Conservation (phyloP, 2,888 invertebrate species). For the Phortica magna region DNA sequence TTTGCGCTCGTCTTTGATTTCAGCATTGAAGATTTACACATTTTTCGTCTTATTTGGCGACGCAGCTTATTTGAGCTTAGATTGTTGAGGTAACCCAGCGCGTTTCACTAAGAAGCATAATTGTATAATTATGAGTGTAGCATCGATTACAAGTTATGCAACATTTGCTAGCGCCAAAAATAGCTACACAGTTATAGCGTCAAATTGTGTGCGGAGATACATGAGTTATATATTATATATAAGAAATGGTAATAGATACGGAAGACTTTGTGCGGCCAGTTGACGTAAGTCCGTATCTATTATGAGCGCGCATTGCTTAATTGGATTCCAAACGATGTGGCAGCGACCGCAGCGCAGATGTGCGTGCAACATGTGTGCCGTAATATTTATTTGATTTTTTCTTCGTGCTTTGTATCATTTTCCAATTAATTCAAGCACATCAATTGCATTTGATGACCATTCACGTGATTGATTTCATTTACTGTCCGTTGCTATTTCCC, state of each 20-base stretch:
- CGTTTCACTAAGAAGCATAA: neutral
- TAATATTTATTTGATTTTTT: slow-evolving; percentile 35
- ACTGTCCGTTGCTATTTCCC: neutral
- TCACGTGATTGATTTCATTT: slow-evolving; percentile 66
- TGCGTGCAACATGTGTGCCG: slow-evolving; percentile 47
- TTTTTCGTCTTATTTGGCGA: neutral
- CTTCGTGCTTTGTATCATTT: slow-evolving; percentile 53
- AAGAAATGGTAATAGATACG: too few relatives aligned
- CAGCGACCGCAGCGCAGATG: slow-evolving; percentile 8
- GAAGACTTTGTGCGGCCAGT: too few relatives aligned
- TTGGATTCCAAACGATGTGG: slow-evolving; percentile 59
- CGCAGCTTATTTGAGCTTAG: neutral
- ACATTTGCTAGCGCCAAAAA: neutral
- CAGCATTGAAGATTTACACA: neutral
- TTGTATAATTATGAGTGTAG: neutral
- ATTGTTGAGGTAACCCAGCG: neutral
- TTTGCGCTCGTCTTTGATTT: slow-evolving; percentile 7
- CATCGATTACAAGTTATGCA: slow-evolving; percentile 32
- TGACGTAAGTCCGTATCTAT: too few relatives aligned
- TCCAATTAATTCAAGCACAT: slow-evolving; percentile 65
- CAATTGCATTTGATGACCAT: slow-evolving; percentile 1
- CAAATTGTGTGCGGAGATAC: too few relatives aligned
- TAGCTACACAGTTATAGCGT: too few relatives aligned
- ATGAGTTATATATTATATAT: too few relatives aligned
- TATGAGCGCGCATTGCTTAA: slow-evolving; percentile 52